Conservation (phyloP, 2,797 vertebrate genomes). For the Nannoperca obscura region DNA sequence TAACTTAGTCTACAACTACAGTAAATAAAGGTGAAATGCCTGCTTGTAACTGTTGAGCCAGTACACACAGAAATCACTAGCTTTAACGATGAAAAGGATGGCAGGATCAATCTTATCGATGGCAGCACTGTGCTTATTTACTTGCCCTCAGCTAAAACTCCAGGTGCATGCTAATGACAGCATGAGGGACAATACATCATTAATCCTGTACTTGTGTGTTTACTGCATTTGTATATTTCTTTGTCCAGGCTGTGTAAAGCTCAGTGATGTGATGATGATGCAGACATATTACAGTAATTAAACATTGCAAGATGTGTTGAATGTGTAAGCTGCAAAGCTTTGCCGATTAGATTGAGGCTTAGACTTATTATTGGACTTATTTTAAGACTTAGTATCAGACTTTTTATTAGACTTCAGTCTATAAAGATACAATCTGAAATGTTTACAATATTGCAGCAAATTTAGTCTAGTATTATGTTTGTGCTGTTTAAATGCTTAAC, state of each 20-base stretch:
- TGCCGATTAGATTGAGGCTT: slow-evolving; percentile 1
- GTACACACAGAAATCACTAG: slow-evolving; percentile 29
- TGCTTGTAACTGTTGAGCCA: slow-evolving; percentile 42
- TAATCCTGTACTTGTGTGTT: slow-evolving; percentile 41
- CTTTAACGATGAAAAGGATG: slow-evolving; percentile 28
- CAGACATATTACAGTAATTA: slow-evolving; percentile 28
- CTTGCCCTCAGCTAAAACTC: slow-evolving; percentile 16
- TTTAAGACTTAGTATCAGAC: background rate
- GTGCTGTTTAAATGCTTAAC: background rate
- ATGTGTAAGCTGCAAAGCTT: slow-evolving; percentile 9
- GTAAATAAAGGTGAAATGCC: slow-evolving; percentile 53
- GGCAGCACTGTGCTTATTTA: slow-evolving; percentile 35
- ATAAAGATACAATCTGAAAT: background rate
- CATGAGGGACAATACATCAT: slow-evolving; percentile 47
- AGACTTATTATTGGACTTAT: background rate
- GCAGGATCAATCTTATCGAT: slow-evolving; percentile 51
- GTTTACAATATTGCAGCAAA: background rate
- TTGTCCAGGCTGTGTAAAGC: slow-evolving; percentile 25
- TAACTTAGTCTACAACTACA: slow-evolving; percentile 26
- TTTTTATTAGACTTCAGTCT: background rate
- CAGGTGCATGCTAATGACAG: slow-evolving; percentile 56
- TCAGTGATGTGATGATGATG: slow-evolving; percentile 27
- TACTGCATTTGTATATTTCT: slow-evolving; percentile 20
- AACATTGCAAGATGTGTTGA: slow-evolving; percentile 6
- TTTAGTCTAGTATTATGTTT: background rate